These are phyloP conservation scores for Anthoscopus minutus DNA, from an alignment of 2,113 vertebrate species.

Conservation along the genomic window DNA sequence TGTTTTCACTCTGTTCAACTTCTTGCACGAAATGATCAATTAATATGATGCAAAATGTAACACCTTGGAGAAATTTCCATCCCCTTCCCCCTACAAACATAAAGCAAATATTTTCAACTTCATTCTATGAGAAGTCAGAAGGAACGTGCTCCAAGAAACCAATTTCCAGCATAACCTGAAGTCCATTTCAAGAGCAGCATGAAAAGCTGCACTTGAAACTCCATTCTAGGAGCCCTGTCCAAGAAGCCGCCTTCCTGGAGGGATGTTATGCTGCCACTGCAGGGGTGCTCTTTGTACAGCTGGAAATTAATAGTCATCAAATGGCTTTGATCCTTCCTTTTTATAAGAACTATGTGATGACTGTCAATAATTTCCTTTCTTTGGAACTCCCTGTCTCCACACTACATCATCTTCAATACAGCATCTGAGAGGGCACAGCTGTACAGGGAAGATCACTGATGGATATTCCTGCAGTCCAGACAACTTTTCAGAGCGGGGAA, in stretches of 20 bases:
- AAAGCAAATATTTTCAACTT: background rate
- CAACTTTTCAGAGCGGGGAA: background rate
- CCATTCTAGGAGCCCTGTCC: background rate
- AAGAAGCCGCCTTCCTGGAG: background rate
- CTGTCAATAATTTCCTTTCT: background rate
- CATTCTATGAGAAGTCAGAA: background rate
- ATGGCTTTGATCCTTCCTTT: background rate
- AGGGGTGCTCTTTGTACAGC: background rate
- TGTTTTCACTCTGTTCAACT: background rate
- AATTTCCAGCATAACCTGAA: background rate
- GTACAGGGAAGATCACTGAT: fast-evolving
- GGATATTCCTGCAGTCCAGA: background rate
- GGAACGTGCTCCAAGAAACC: background rate
- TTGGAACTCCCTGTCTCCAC: background rate
- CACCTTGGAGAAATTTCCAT: background rate
- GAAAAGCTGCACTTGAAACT: background rate
- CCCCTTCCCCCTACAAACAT: background rate
- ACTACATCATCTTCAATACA: background rate
- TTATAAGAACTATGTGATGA: background rate
- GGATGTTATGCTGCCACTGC: background rate
- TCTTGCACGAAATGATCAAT: background rate
- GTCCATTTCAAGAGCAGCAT: background rate
- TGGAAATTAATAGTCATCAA: background rate
- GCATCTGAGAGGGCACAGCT: background rate
- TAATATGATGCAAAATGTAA: background rate